Evolutionary conservation across 1,140 invertebrate species (phyloP), one percentile per base, ranked within the genome.

Genomic region (Lucilia sericata): DNA sequence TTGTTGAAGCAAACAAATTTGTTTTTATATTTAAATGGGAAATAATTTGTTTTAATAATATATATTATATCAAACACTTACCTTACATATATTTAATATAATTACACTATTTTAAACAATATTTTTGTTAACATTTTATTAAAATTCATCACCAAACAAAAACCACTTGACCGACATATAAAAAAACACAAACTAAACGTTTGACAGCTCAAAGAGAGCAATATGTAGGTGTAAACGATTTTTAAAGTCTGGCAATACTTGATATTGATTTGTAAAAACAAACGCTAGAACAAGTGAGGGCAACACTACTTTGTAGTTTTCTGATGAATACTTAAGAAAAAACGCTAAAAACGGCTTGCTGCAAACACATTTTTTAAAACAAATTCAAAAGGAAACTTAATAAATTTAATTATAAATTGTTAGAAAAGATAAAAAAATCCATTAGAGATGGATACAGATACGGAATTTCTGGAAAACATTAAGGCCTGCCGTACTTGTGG

Each of bases 401-500:
- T 60, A 25, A 19, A 19, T 21, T 19, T 19, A n/a, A n/a, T n/a
- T n/a, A 25, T 21, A 60, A 60, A 7, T 30, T 30, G 25, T 30
- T 30, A 30, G 25, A 3, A 30, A 30, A 30, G 1, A 30, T 30
- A 30, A 3, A 30, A 3, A 30, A 30, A 30, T 30, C 14, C n/a
- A 19, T 30, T 30, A n/a, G 12, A 42, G 47, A 85, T 85, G 84
- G 34, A 74, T 14, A 19, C 34, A 4, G 82, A 83, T 14, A 65
- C 34, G 19, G 84, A 85, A 70, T 70, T 25, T 42, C 55, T 85
- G 25, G 83, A 84, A 25, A 70, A 36, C 9, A 88, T 90, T 13
- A 88, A 89, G 34, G 85, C 89, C 10, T 90, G 89, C 34, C 86
- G 89, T 14, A 85, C 89, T 1, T 90, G 89, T 74, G 89, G 89